Percentiles rank a stretch among this genome's conserved stretches.
Evolutionary conservation across 2,888 invertebrate species (phyloP).

Genomic region (Cybosia mesomella): DNA sequence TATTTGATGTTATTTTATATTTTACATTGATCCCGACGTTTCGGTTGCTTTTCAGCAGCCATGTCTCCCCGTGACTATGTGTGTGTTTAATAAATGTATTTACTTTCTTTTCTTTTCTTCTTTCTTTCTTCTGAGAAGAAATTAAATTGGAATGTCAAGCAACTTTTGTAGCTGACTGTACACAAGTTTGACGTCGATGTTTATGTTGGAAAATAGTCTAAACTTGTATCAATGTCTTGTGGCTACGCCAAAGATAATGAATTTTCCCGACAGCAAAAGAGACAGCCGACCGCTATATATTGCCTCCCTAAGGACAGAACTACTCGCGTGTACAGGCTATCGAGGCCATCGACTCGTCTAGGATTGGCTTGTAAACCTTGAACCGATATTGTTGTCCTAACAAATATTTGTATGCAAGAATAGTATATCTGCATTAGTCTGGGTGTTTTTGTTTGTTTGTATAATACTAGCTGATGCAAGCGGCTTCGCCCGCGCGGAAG

Average conservation of each 20-base stretch:
- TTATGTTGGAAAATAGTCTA: not conserved
- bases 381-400: not conserved
- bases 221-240: not conserved
- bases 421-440: not conserved
- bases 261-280: not conserved
- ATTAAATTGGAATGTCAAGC: no score
- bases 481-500: no score
- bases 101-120: no score
- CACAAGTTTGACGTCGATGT: no score
- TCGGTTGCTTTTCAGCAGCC: no score
- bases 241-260: not conserved
- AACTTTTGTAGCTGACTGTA: no score
- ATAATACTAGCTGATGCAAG: no score
- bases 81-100: no score
- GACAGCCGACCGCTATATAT: conserved; percentile 11
- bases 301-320: not conserved
- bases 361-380: not conserved
- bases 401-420: not conserved
- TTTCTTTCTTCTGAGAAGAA: no score
- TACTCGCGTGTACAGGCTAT: not conserved
- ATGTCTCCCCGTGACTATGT: no score
- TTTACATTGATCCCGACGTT: no score
- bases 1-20: no score
- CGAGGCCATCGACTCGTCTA: not conserved
- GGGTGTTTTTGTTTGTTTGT: not conserved